These are phyloP conservation scores for Nemopilema nomurai DNA, from an alignment of 30 jellyfish, hydroid and myxozoan species.

Conservation along the genomic window DNA sequence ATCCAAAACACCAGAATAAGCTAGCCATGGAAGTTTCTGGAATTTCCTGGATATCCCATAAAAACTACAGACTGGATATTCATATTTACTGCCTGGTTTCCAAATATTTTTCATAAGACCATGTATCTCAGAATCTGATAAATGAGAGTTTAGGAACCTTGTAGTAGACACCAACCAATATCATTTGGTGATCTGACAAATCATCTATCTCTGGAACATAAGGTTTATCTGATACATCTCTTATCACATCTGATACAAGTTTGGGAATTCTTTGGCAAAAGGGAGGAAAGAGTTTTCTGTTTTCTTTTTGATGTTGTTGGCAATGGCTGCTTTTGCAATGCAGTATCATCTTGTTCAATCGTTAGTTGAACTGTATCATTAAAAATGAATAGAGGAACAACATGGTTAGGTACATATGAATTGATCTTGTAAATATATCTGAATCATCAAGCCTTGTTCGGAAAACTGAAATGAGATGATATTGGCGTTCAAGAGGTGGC, in stretches of 20 bases:
- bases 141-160: not conserved
- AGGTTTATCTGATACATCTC: not conserved
- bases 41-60: not conserved
- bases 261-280: not conserved
- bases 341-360: not conserved
- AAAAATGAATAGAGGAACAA: not conserved
- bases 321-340: not conserved
- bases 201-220: not conserved
- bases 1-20: slow-evolving; percentile 30
- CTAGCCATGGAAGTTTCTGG: slow-evolving; percentile 31
- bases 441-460: not conserved
- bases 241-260: not conserved
- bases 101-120: slow-evolving; percentile 8
- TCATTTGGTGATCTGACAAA: not conserved
- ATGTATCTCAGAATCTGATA: not conserved
- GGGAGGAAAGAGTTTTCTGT: not conserved
- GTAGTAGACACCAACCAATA: not conserved
- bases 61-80: not conserved
- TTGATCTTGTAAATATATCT: not conserved
- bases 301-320: not conserved
- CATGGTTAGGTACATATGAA: not conserved
- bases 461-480: not conserved
- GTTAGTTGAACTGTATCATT: not conserved
- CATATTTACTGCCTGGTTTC: slow-evolving; percentile 9
- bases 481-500: not conserved